Evolutionary conservation across 2,113 vertebrate genomes (phyloP).

Genomic region (Camelus dromedarius): DNA sequence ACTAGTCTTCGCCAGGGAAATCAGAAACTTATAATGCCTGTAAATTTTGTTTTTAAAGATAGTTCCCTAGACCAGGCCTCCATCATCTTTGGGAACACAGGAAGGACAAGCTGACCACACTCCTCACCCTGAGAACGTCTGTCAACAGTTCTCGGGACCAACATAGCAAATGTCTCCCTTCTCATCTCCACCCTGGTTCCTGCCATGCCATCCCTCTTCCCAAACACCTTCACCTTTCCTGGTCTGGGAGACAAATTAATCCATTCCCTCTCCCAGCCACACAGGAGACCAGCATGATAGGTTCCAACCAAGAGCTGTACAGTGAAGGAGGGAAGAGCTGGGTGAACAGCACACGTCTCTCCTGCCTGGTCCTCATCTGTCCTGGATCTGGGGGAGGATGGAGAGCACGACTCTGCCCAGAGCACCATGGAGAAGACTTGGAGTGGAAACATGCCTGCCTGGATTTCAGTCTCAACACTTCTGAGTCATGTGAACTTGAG

Average conservation of each 20-base stretch:
- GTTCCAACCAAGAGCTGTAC: background rate
- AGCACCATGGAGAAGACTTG: background rate
- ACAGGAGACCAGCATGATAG: background rate
- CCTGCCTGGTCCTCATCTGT: background rate
- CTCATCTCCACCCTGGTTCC: background rate
- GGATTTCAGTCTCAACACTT: background rate
- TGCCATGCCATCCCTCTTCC: background rate
- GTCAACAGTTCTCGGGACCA: background rate
- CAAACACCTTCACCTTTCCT: background rate
- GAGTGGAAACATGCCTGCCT: background rate
- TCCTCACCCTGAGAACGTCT: background rate
- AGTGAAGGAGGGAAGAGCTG: background rate
- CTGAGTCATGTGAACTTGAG: background rate
- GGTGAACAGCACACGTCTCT: background rate
- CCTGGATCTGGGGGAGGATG: background rate
- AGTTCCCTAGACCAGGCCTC: background rate
- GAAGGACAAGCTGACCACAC: background rate
- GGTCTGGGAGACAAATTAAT: background rate
- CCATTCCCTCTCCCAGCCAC: background rate
- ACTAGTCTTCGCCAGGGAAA: background rate
- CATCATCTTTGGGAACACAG: background rate
- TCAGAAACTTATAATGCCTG: background rate
- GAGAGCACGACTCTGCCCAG: background rate
- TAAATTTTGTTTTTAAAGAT: slow-evolving; percentile 18
- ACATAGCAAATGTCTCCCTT: background rate